Evolutionary conservation across 2,888 invertebrate species (phyloP).

Genomic region (Macrosoma leucophasiata): DNA sequence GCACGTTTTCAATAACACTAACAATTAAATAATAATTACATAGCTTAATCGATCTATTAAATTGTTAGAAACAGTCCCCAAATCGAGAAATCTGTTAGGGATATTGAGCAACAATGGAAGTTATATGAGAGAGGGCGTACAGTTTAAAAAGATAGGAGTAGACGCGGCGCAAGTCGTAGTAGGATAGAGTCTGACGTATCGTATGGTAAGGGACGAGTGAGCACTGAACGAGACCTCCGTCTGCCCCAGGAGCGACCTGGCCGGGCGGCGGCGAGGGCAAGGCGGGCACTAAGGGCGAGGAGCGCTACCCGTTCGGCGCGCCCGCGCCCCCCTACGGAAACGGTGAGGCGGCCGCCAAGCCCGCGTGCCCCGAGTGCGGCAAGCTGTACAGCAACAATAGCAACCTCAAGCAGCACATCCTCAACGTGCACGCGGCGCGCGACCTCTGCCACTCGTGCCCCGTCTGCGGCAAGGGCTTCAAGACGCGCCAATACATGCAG

Average conservation of each 20-base stretch:
- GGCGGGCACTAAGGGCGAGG: conserved; percentile 32
- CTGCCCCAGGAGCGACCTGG: conserved; percentile 70
- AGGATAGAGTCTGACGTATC: too few relatives aligned
- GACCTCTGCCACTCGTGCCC: conserved; percentile 77
- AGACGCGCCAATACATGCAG: conserved; percentile 82
- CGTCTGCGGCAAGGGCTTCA: conserved; percentile 80
- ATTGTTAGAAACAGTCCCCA: conserved; percentile 2
- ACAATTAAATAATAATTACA: conserved; percentile 52
- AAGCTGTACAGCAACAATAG: conserved; percentile 81
- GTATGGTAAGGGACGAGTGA: conserved; percentile 28
- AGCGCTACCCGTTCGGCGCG: conserved; percentile 35
- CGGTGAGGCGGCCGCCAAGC: conserved; percentile 65
- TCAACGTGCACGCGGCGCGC: conserved; percentile 80
- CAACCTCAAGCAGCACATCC: conserved; percentile 81
- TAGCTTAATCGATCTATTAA: conserved; percentile 36
- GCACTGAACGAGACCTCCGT: conserved; percentile 63
- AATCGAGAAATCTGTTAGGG: conserved; percentile 17
- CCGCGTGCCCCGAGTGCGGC: conserved; percentile 80
- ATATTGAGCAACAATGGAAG: conserved; percentile 36
- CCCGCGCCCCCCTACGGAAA: conserved; percentile 36
- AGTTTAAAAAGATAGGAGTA: too few relatives aligned
- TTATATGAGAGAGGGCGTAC: conserved; percentile 20
- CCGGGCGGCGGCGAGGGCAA: conserved; percentile 44
- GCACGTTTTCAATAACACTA: conserved; percentile 56
- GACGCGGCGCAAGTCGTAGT: too few relatives aligned